Evolutionary conservation across 2,888 invertebrate genomes (phyloP).

Genomic region (Aspidiotus rigidus): DNA sequence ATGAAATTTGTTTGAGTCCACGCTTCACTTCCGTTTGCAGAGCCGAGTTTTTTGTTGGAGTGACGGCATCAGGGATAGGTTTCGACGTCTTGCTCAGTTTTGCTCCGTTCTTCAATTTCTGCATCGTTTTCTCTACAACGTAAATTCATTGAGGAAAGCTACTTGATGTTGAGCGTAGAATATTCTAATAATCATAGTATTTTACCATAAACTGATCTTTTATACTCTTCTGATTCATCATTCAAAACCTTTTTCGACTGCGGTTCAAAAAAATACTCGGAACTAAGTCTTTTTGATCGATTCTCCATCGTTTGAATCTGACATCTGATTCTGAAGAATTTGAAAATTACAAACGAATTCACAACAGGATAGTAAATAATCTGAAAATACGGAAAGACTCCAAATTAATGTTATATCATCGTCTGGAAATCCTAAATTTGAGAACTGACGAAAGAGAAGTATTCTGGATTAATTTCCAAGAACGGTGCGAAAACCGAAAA

Average conservation of each 20-base stretch:
- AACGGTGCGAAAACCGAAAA: no score
- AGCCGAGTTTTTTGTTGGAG: not conserved
- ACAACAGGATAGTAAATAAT: no score
- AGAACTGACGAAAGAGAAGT: no score
- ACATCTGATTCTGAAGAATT: no score
- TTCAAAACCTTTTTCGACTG: not conserved
- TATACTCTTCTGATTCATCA: conserved; percentile 2
- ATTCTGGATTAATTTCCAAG: no score
- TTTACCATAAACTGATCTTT: not conserved
- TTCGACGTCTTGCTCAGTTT: not conserved
- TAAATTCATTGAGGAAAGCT: not conserved
- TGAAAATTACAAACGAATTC: no score
- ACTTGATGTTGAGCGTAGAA: not conserved
- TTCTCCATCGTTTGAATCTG: no score
- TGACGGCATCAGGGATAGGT: not conserved
- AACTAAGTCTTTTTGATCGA: not conserved
- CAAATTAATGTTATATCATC: no score
- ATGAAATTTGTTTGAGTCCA: not conserved
- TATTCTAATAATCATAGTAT: not conserved
- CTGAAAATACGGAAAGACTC: no score
- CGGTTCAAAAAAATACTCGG: conserved; percentile 1
- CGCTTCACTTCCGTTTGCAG: not conserved
- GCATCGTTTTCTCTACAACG: not conserved
- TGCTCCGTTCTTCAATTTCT: not conserved
- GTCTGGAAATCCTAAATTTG: no score